Evolutionary conservation across 1,140 invertebrate genomes (phyloP).

Genomic region (Meloidogyne exigua): DNA sequence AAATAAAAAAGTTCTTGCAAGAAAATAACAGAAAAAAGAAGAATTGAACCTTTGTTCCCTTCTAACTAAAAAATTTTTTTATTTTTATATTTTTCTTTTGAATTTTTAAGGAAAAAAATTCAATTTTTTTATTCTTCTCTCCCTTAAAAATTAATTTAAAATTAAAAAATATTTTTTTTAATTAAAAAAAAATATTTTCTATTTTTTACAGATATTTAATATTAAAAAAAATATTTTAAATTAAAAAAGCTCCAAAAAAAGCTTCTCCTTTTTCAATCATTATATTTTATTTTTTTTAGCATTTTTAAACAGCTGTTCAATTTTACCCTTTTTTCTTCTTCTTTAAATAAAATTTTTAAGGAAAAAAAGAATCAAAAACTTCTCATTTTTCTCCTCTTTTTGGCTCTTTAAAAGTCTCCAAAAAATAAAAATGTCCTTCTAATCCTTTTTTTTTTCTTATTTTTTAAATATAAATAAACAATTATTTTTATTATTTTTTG

Average conservation of each 20-base stretch:
- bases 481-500: conserved; percentile 2
- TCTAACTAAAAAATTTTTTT: not conserved
- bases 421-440: not conserved
- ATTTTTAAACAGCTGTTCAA: not conserved
- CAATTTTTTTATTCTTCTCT: not conserved
- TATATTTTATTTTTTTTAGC: not conserved
- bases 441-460: not conserved
- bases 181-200: not conserved
- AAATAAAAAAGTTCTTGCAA: not conserved
- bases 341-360: too few species aligned
- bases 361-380: not conserved
- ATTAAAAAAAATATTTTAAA: too few species aligned
- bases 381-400: not conserved
- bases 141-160: too few species aligned
- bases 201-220: not conserved
- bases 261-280: not conserved
- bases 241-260: too few species aligned
- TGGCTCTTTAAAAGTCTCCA: not conserved
- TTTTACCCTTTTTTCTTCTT: not conserved
- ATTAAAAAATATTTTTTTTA: not conserved
- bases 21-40: not conserved
- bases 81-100: not conserved
- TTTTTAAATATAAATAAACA: not conserved
- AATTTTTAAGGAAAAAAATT: not conserved
- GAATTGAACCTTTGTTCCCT: not conserved